Conservation (phyloP, 1,140 invertebrate species). For the Drosophila sucinea region DNA sequence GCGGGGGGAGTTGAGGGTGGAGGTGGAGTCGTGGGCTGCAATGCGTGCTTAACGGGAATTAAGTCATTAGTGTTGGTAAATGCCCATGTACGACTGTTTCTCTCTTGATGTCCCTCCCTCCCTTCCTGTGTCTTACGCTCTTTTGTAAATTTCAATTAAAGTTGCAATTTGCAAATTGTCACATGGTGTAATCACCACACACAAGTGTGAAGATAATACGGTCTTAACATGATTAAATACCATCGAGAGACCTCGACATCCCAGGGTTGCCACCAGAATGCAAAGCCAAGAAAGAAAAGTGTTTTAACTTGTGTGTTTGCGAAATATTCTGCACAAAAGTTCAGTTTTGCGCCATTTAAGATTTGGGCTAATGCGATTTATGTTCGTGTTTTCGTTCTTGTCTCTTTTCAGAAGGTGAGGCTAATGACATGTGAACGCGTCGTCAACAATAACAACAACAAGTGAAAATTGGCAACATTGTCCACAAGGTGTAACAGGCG, state of each 20-base stretch:
- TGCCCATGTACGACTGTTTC: conserved; percentile 16
- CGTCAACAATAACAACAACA: conserved; percentile 44
- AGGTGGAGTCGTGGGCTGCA: conserved; percentile 20
- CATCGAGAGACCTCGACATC: not conserved
- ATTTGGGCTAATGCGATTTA: conserved; percentile 60
- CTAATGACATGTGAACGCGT: conserved; percentile 71
- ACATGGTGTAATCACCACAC: conserved; percentile 57
- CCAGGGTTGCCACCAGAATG: not conserved
- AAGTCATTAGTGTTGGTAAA: conserved; percentile 60
- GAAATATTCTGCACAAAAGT: conserved; percentile 7
- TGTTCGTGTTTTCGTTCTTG: conserved; percentile 19
- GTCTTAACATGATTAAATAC: conserved; percentile 70
- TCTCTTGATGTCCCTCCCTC: not conserved
- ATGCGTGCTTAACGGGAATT: conserved; percentile 73
- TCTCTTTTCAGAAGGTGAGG: conserved; percentile 45
- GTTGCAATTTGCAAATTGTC: conserved; percentile 77
- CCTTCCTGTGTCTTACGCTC: not conserved
- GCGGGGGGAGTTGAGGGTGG: conserved; percentile 8
- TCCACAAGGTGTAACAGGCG: conserved; percentile 14
- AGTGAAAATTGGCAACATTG: conserved; percentile 50
- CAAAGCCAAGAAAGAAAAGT: not conserved
- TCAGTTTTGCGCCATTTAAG: conserved; percentile 15
- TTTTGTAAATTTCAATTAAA: conserved; percentile 71
- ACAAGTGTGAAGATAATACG: conserved; percentile 69
- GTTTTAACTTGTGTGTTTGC: not conserved